Evolutionary conservation across 2,113 vertebrate genomes (phyloP).

Genomic region (Callospermophilus lateralis): DNA sequence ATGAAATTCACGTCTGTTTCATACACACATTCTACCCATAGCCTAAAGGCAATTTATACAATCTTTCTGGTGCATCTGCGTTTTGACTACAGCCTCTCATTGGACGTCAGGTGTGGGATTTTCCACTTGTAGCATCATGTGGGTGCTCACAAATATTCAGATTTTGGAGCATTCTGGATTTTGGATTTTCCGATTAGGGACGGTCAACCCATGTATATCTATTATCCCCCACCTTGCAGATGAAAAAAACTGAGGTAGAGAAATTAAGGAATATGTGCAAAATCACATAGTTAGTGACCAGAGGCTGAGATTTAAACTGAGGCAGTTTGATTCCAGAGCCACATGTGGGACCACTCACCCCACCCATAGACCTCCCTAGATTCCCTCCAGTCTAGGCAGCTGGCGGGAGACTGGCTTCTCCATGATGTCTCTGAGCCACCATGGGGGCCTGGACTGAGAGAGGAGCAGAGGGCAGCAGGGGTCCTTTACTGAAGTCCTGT

Average conservation of each 20-base stretch:
- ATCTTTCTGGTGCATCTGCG: background rate
- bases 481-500: background rate
- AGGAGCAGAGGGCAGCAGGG: fast-evolving
- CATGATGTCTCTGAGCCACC: fast-evolving
- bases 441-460: too few species aligned
- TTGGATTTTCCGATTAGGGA: background rate
- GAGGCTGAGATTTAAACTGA: background rate
- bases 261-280: background rate
- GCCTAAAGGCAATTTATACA: background rate
- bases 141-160: background rate
- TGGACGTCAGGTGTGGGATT: background rate
- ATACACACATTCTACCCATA: background rate
- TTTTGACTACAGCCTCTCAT: background rate
- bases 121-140: background rate
- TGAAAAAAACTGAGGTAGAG: background rate
- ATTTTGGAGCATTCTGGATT: background rate
- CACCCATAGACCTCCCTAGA: fast-evolving
- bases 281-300: background rate
- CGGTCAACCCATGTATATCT: background rate
- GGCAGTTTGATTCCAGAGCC: background rate
- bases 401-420: background rate
- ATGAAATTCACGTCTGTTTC: background rate
- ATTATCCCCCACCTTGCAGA: background rate
- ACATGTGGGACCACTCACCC: background rate
- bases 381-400: background rate